Percentiles rank a stretch among this genome's conserved stretches.
phyloP scores from a whole-genome alignment of 2,888 invertebrate genomes.

The Rhogogaster chlorosoma region DNA sequence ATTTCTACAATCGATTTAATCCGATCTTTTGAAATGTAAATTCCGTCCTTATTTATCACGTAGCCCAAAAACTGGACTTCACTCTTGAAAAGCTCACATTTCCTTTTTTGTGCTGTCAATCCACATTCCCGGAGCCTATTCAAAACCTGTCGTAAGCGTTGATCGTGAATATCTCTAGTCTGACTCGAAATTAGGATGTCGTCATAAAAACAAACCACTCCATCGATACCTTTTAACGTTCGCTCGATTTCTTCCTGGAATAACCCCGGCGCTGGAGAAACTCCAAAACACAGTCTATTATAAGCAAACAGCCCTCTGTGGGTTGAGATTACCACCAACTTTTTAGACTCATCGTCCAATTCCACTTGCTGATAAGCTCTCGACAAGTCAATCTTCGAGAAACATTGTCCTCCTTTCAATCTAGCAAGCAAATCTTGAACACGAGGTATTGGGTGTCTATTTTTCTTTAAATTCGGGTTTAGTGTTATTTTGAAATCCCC shows the following conservation, averaged over 20 bases:
- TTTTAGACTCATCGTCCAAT: slow-evolving; percentile 48
- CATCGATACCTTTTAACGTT: too few relatives aligned
- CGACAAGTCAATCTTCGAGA: slow-evolving; percentile 65
- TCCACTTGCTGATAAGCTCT: slow-evolving; percentile 54
- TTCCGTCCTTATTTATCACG: slow-evolving; percentile 47
- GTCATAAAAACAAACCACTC: slow-evolving; percentile 68
- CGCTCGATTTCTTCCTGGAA: too few relatives aligned
- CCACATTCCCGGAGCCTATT: slow-evolving; percentile 56
- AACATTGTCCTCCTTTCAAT: slow-evolving; percentile 57
- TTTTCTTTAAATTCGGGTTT: slow-evolving; percentile 54
- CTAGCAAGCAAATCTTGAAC: slow-evolving; percentile 57
- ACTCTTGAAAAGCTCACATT: slow-evolving; percentile 61
- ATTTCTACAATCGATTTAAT: slow-evolving; percentile 47
- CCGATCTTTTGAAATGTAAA: slow-evolving; percentile 31
- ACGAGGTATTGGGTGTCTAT: slow-evolving; percentile 58
- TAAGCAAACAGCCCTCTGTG: slow-evolving; percentile 69
- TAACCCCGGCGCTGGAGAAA: slow-evolving; percentile 68
- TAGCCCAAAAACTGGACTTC: slow-evolving; percentile 55
- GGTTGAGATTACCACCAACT: slow-evolving; percentile 59
- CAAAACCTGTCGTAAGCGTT: slow-evolving; percentile 55
- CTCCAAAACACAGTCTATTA: slow-evolving; percentile 67
- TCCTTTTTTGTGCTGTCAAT: slow-evolving; percentile 61
- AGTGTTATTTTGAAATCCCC: slow-evolving; percentile 58
- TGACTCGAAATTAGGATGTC: slow-evolving; percentile 65
- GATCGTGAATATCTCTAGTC: slow-evolving; percentile 57